Evolutionary conservation across 2,888 invertebrate genomes (phyloP).

Genomic region (Neria commutata): DNA sequence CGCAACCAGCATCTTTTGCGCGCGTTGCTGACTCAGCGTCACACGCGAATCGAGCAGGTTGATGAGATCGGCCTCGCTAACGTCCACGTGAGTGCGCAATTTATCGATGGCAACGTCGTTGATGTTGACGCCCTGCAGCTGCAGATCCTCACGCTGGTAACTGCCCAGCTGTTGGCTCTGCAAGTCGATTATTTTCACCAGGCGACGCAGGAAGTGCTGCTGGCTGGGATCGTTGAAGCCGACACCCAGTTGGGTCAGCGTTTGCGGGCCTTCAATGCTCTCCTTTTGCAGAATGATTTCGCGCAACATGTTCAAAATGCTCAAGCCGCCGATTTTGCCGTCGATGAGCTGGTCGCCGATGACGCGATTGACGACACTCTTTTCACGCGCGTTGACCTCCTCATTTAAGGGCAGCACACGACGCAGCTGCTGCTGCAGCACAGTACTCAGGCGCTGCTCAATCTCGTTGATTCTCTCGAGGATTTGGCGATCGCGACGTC

Average conservation of each 20-base stretch:
- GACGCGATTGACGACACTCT: slow-evolving; percentile 30
- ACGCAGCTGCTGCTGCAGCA: slow-evolving; percentile 15
- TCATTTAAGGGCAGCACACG: slow-evolving; percentile 9
- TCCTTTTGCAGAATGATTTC: slow-evolving; percentile 28
- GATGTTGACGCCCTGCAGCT: slow-evolving; percentile 67
- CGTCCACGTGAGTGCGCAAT: slow-evolving; percentile 72
- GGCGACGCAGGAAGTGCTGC: slow-evolving; percentile 37
- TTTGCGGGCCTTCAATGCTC: slow-evolving; percentile 13
- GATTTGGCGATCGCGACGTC: slow-evolving; percentile 27
- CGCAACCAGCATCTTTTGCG: slow-evolving; percentile 49
- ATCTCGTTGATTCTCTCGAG: slow-evolving; percentile 35
- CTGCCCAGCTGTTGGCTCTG: slow-evolving; percentile 66
- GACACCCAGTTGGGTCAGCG: slow-evolving; percentile 62
- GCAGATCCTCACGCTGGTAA: slow-evolving; percentile 68
- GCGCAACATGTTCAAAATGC: slow-evolving; percentile 38
- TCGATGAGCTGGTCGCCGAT: slow-evolving; percentile 40
- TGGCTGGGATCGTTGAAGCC: slow-evolving; percentile 69
- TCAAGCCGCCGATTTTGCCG: slow-evolving; percentile 36
- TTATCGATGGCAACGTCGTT: slow-evolving; percentile 70
- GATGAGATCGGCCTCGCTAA: slow-evolving; percentile 67
- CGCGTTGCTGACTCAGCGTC: slow-evolving; percentile 33
- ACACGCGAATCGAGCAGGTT: slow-evolving; percentile 23
- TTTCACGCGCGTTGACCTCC: background rate
- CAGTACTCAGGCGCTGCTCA: slow-evolving; percentile 31
- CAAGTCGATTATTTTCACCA: slow-evolving; percentile 67